Conservation (phyloP, 2,797 vertebrate genomes). For the Arctocebus calabarensis region DNA sequence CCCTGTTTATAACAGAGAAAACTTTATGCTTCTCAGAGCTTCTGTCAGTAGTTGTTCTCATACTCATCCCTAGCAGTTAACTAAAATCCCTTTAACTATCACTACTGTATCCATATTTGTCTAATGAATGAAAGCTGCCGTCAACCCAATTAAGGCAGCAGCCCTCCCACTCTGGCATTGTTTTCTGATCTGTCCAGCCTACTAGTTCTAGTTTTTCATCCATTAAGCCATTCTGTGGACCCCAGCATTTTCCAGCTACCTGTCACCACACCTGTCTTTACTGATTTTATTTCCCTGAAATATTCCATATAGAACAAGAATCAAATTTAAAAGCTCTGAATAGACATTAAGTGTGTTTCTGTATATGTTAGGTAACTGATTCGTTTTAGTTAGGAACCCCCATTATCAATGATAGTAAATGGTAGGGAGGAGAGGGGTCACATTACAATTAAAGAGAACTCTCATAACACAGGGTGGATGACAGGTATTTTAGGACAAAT, state of each 20-base stretch:
- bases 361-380: background rate
- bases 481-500: background rate
- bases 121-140: background rate
- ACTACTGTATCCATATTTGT: background rate
- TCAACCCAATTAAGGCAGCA: background rate
- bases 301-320: background rate
- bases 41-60: background rate
- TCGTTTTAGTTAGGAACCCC: background rate
- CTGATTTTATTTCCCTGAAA: background rate
- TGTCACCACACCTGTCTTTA: background rate
- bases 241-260: background rate
- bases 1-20: background rate
- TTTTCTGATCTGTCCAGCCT: background rate
- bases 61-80: background rate
- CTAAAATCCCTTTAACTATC: background rate
- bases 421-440: fast-evolving
- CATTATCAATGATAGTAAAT: background rate
- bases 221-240: background rate
- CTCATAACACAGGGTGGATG: background rate
- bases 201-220: background rate
- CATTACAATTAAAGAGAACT: background rate
- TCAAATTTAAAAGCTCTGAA: background rate
- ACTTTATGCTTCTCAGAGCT: background rate
- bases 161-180: background rate
- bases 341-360: background rate